These are phyloP conservation scores for Eurytoma californica DNA, from an alignment of 2,888 invertebrate genomes.

Conservation along the genomic window DNA sequence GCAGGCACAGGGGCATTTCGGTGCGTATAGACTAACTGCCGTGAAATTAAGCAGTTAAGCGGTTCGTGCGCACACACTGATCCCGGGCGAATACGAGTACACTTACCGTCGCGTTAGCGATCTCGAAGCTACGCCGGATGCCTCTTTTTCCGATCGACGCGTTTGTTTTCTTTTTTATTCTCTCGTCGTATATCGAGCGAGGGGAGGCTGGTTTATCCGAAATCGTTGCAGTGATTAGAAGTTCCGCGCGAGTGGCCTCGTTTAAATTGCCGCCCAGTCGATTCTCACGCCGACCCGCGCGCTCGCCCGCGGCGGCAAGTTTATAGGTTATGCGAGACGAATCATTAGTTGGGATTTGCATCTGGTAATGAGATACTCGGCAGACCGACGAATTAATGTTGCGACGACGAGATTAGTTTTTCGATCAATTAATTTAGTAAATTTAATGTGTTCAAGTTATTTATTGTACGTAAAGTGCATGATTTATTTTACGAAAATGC, in stretches of 20 bases:
- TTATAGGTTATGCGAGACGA: background rate
- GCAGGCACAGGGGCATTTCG: constrained; percentile 3
- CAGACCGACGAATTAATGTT: background rate
- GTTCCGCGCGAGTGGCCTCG: background rate
- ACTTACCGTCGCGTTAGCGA: background rate
- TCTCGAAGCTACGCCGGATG: background rate
- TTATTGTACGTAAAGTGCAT: too few relatives aligned
- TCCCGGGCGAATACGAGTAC: background rate
- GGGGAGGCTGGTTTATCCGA: background rate
- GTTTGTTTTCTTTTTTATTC: background rate
- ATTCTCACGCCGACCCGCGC: background rate
- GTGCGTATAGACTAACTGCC: constrained; percentile 26
- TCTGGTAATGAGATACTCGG: constrained; percentile 39
- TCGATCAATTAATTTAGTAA: too few relatives aligned
- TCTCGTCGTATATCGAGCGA: background rate
- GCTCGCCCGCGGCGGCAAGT: background rate
- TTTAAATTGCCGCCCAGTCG: constrained; percentile 1
- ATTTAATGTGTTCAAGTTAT: too few relatives aligned
- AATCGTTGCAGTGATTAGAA: constrained; percentile 15
- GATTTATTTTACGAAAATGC: too few relatives aligned
- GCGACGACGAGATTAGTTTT: background rate
- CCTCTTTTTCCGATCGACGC: background rate
- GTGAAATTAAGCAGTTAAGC: constrained; percentile 46
- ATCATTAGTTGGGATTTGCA: constrained; percentile 30
- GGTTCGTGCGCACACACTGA: background rate